phyloP scores from a whole-genome alignment of 2,113 vertebrate genomes.

The Dicentrarchus labrax region DNA sequence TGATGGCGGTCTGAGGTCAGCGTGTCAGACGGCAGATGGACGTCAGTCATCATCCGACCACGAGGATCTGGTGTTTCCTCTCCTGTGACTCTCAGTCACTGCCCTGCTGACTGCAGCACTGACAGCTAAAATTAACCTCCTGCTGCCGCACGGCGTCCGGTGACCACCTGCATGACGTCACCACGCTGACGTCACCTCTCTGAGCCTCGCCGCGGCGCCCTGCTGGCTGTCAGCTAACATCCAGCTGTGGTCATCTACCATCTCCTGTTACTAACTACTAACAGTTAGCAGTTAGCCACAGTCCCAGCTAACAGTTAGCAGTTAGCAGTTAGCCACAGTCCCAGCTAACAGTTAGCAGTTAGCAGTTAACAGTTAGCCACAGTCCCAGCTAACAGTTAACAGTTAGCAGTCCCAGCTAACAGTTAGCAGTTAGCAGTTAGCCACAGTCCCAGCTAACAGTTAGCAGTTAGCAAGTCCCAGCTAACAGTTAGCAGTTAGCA shows the following conservation, averaged over 20 bases:
- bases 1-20: not conserved
- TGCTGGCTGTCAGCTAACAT: not conserved
- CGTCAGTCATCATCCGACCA: slow-evolving; percentile 47
- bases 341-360: not conserved
- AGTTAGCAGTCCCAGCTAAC: too few species aligned
- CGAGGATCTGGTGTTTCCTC: slow-evolving; percentile 54
- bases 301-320: too few species aligned
- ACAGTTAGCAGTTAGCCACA: not conserved
- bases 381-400: not conserved
- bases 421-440: too few species aligned
- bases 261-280: not conserved
- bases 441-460: too few species aligned
- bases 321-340: too few species aligned
- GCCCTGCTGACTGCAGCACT: slow-evolving; percentile 22
- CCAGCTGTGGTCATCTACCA: not conserved
- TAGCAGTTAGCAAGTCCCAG: too few species aligned
- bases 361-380: too few species aligned
- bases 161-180: slow-evolving; percentile 18
- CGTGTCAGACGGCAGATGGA: not conserved
- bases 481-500: not conserved
- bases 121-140: slow-evolving; percentile 23
- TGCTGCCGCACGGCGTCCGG: not conserved
- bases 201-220: too few species aligned
- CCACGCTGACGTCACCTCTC: too few species aligned
- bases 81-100: slow-evolving; percentile 66